These are phyloP conservation scores for Aricia agestis DNA, from an alignment of 1,140 invertebrate species.

Conservation along the genomic window DNA sequence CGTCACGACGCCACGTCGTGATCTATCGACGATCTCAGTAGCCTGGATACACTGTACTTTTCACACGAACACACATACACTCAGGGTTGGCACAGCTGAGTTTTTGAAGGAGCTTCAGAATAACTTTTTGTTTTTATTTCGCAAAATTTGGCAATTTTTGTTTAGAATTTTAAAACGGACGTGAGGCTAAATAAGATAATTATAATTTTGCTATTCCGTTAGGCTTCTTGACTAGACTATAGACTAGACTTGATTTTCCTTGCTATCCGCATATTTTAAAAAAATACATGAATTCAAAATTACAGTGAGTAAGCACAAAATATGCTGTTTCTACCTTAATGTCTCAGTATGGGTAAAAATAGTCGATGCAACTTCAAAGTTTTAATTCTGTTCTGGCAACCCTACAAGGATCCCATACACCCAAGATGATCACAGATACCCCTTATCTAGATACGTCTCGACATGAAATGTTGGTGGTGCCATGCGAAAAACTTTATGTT, in stretches of 20 bases:
- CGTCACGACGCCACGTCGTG: constrained; percentile 70
- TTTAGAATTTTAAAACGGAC: too few species aligned
- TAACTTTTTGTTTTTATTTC: too few species aligned
- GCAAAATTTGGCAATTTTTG: too few species aligned
- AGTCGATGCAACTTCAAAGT: neutral
- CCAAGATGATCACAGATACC: neutral
- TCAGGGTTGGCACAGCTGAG: neutral
- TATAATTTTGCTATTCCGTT: too few species aligned
- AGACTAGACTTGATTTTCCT: too few species aligned
- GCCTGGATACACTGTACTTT: constrained; percentile 43
- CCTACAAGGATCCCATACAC: neutral
- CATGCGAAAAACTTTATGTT: neutral
- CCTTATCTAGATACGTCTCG: constrained; percentile 2
- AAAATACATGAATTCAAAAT: too few species aligned
- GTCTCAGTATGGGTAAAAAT: too few species aligned
- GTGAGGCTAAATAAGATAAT: too few species aligned
- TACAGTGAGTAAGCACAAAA: too few species aligned
- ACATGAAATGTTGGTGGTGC: neutral
- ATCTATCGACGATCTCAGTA: constrained; percentile 70
- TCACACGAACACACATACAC: constrained; percentile 34
- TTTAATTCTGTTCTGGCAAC: neutral
- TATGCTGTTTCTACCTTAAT: too few species aligned
- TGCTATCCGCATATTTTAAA: too few species aligned
- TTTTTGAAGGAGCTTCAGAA: neutral
- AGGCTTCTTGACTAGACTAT: too few species aligned